These are phyloP conservation scores for Chaenogobius annularis DNA, from an alignment of 2,113 vertebrate species.

Conservation along the genomic window DNA sequence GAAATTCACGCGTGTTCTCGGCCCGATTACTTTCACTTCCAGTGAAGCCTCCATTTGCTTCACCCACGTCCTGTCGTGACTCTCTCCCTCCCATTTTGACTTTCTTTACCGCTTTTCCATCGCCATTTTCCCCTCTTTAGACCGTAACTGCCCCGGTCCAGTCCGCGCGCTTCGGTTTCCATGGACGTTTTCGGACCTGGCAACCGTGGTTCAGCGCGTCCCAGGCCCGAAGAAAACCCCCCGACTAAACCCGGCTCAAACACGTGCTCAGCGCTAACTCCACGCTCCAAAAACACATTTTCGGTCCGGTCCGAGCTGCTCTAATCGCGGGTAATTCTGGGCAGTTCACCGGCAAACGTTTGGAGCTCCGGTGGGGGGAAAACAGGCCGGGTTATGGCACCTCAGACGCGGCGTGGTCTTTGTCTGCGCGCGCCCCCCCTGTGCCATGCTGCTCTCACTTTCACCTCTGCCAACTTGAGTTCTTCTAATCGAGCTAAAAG, in stretches of 20 bases:
- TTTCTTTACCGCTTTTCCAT: neutral
- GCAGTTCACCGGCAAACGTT: neutral
- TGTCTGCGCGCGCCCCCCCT: conserved; percentile 37
- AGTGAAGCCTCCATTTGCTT: conserved; percentile 27
- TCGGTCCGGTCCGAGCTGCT: neutral
- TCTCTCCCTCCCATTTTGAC: conserved; percentile 13
- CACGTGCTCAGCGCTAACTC: conserved; percentile 35
- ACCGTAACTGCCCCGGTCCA: too few relatives aligned
- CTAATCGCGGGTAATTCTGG: conserved; percentile 15
- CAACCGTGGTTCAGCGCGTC: neutral
- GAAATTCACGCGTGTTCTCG: neutral
- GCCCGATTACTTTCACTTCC: neutral
- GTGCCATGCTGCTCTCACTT: neutral
- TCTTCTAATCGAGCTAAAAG: neutral
- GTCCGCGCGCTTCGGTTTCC: neutral
- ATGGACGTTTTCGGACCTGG: neutral
- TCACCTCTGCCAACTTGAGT: neutral
- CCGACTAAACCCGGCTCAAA: neutral
- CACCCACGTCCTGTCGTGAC: conserved; percentile 33
- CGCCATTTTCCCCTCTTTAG: neutral
- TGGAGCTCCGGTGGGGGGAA: too few relatives aligned
- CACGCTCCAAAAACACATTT: neutral
- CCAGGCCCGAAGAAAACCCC: too few relatives aligned
- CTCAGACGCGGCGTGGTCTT: conserved; percentile 52
- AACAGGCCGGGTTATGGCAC: conserved; percentile 27